Percentiles rank a stretch among this genome's conserved stretches.
These are phyloP conservation scores for Apoderus coryli DNA, from an alignment of 2,888 invertebrate species.

Conservation along the genomic window DNA sequence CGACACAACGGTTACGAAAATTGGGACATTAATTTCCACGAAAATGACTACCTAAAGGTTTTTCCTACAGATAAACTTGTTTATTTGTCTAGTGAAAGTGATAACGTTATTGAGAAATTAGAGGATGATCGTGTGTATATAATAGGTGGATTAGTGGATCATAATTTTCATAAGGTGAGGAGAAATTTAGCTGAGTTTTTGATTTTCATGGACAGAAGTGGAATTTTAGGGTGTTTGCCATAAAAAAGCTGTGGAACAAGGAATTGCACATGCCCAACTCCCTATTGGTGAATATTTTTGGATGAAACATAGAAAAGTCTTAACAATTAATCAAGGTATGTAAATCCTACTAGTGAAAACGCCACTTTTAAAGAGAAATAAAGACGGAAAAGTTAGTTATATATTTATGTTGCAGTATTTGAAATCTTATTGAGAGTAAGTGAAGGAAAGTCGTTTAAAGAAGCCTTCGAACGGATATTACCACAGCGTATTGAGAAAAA, in stretches of 20 bases:
- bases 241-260: constrained; percentile 62
- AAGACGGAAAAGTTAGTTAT: too few species aligned
- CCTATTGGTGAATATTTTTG: constrained; percentile 81
- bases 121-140: constrained; percentile 73
- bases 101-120: constrained; percentile 61
- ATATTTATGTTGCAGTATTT: constrained; percentile 49
- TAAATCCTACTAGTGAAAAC: too few species aligned
- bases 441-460: constrained; percentile 67
- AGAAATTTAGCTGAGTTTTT: too few species aligned
- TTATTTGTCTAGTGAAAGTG: constrained; percentile 90
- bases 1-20: constrained; percentile 77
- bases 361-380: too few species aligned
- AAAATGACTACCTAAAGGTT: constrained; percentile 47
- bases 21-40: constrained; percentile 77
- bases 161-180: constrained; percentile 80
- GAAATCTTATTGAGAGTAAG: constrained; percentile 63
- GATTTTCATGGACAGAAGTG: background rate
- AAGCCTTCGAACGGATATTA: constrained; percentile 60
- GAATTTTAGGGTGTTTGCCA: constrained; percentile 65
- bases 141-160: constrained; percentile 95
- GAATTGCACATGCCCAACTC: constrained; percentile 66
- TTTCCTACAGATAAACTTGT: constrained; percentile 69
- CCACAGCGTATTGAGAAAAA: constrained; percentile 37
- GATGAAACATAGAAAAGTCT: constrained; percentile 84
- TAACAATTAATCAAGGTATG: constrained; percentile 92